Conservation (phyloP, 2,797 vertebrate species). For the Gouania willdenowi region DNA sequence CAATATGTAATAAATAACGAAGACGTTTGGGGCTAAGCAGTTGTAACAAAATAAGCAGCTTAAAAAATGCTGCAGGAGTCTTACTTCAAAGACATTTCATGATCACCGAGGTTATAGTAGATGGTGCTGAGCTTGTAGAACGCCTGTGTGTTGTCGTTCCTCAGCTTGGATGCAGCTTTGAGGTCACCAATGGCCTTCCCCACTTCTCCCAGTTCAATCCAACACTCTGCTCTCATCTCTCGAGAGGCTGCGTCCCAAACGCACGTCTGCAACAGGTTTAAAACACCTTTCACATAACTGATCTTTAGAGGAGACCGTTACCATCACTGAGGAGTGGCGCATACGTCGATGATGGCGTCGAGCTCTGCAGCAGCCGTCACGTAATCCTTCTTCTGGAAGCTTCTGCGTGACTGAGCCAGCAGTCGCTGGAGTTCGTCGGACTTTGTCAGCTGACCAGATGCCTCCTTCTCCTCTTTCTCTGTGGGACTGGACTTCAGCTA, state of each 20-base stretch:
- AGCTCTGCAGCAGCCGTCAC: constrained; percentile 76
- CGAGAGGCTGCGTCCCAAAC: constrained; percentile 90
- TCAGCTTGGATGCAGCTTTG: constrained; percentile 91
- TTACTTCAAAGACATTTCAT: constrained; percentile 94
- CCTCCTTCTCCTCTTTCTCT: constrained; percentile 86
- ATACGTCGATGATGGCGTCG: constrained; percentile 87
- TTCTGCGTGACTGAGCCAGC: constrained; percentile 73
- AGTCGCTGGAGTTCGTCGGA: constrained; percentile 89
- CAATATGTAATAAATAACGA: no score
- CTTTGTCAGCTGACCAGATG: constrained; percentile 82
- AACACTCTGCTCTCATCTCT: constrained; percentile 93
- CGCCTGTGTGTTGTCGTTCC: constrained; percentile 91
- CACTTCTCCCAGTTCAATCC: constrained; percentile 88
- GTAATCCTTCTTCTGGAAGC: constrained; percentile 79
- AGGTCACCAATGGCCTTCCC: constrained; percentile 94
- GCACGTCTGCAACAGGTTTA: constrained; percentile 80
- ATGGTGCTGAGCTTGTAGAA: constrained; percentile 95
- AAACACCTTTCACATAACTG: not conserved
- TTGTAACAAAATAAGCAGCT: no score
- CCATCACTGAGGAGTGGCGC: not conserved
- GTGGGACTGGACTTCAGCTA: constrained; percentile 89
- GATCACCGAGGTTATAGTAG: constrained; percentile 94
- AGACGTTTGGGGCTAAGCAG: no score
- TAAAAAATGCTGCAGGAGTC: constrained; percentile 14
- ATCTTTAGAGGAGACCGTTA: not conserved